Base-by-base conservation (phyloP, 2,888 invertebrate species). In the Epirrhoe tristata region DNA sequence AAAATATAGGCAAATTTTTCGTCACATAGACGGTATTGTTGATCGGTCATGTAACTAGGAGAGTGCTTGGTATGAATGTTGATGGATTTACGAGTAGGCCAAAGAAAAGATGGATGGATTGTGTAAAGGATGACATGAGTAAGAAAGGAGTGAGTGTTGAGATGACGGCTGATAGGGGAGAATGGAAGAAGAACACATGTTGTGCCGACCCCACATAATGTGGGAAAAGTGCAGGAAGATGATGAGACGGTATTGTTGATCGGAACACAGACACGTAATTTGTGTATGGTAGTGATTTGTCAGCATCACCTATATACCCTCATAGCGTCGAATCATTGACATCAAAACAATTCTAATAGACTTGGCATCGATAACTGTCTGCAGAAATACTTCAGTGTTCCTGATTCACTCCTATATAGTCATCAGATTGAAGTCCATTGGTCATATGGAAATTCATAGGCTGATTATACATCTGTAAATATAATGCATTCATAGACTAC, bases 321-420 rank as follows among this genome's bases (percentile, higher is more conserved):
- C 31, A 12, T 14, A 36, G 14, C n/a, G 5, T 50, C 34, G 16
- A 32, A 31, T 59, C 39, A 31, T 39, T 52, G 39, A 1, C 17
- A 63, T 48, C 16, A 48, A 16, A 48, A 50, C 51, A 63, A 57
- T 53, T 53, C 32, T 58, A 46, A 63, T 56, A 53, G 63, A 57
- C 53, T 63, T 63, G 63, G 63, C 58, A 63, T 36, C 46, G 24
- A 34, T 58, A 34, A 10, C 51, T 1, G 34, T 58, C 24, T 58
- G 10, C 52, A 34, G 46, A 46, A 57, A 63, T 62, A 57, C 17
- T 16, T 43, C 8, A n/a, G 50, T 51, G 12, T 36, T 39, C 39
- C 43, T 43, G 55, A 57, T 39, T 55, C 50, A 34, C 46, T 24
- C 24, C 24, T 16, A 16, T 6, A 54, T 8, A n/a, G 53, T 53